phyloP scores from a whole-genome alignment of 2,113 vertebrate species.

The Pluvialis apricaria region DNA sequence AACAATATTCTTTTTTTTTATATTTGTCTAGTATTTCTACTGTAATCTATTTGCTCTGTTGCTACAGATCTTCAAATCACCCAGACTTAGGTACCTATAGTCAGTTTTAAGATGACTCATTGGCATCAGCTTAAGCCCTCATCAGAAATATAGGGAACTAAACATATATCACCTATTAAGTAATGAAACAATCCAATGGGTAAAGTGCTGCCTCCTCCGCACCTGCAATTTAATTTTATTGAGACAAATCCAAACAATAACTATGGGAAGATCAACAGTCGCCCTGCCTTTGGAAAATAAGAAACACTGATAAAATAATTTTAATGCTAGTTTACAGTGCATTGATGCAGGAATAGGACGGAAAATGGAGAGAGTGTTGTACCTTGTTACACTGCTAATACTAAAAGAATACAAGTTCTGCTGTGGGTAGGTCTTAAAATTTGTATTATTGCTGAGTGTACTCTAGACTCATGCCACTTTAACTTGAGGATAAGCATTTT shows the following conservation, averaged over 20 bases:
- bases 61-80: not conserved
- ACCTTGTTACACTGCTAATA: not conserved
- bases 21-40: not conserved
- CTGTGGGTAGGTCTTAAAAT: not conserved
- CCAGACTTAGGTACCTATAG: not conserved
- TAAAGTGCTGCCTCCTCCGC: not conserved
- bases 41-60: not conserved
- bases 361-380: not conserved
- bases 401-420: not conserved
- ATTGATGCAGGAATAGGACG: not conserved
- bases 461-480: not conserved
- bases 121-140: not conserved
- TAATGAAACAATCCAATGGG: not conserved
- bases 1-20: not conserved
- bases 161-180: not conserved
- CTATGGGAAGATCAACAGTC: not conserved
- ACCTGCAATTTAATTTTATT: not conserved
- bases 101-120: not conserved
- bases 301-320: not conserved
- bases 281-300: not conserved
- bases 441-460: not conserved
- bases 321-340: not conserved
- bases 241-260: not conserved
- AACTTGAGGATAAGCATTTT: not conserved
- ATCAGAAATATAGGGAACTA: not conserved